These are phyloP conservation scores for Brachionus angularis DNA, from an alignment of 1,140 invertebrate species.

Conservation along the genomic window DNA sequence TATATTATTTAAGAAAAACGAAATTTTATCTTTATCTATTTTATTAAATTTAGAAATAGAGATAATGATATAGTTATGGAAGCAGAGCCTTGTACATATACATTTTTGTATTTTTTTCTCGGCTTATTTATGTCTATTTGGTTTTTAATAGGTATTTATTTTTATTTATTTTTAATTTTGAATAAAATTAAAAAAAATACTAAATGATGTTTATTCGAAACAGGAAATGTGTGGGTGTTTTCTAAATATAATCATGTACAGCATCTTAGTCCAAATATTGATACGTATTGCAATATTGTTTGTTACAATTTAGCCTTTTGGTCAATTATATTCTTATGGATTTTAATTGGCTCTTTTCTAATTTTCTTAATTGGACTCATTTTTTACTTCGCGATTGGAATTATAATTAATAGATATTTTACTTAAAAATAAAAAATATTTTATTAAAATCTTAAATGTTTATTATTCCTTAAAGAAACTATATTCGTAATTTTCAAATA, in stretches of 20 bases:
- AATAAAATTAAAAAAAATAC: background rate
- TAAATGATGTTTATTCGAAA: too few relatives aligned
- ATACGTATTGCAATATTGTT: constrained; percentile 4
- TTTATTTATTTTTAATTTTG: background rate
- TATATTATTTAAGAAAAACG: too few relatives aligned
- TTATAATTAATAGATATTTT: constrained; percentile 7
- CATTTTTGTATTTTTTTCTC: constrained; percentile 12
- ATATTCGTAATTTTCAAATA: too few relatives aligned
- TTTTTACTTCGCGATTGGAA: background rate
- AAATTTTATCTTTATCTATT: background rate
- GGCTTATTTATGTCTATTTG: constrained; percentile 23
- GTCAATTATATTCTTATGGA: constrained; percentile 29
- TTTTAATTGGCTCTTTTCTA: background rate
- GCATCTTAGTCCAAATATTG: background rate
- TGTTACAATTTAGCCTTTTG: constrained; percentile 34
- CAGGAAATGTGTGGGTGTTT: constrained; percentile 21
- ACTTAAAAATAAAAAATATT: too few relatives aligned
- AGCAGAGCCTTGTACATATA: constrained; percentile 29
- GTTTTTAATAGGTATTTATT: constrained; percentile 13
- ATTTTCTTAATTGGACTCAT: background rate
- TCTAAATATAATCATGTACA: constrained; percentile 8
- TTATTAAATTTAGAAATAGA: constrained; percentile 1
- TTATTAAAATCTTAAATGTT: too few relatives aligned
- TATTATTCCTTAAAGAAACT: too few relatives aligned
- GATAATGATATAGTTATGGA: background rate